Percentiles rank a stretch among this genome's conserved stretches.
phyloP scores from a whole-genome alignment of 2,888 invertebrate species.

The Isotomurus palustris region DNA sequence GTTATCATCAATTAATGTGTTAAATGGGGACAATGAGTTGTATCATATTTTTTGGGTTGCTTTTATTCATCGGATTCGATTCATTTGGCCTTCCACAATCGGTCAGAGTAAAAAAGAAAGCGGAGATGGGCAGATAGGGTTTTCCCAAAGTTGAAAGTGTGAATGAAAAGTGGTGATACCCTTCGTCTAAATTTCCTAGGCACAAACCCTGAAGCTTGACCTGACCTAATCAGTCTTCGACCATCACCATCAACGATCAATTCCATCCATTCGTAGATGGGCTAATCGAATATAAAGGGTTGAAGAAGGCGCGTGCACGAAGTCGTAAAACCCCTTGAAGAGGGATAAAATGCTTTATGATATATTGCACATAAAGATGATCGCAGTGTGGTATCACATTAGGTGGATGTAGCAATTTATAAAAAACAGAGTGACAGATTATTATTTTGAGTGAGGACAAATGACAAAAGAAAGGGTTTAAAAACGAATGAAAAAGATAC shows the following conservation, averaged over 20 bases:
- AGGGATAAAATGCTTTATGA: constrained; percentile 15
- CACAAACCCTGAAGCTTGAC: constrained; percentile 1
- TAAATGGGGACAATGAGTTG: too few species aligned
- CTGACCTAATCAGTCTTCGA: background rate
- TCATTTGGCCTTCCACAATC: too few species aligned
- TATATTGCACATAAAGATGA: constrained; percentile 14
- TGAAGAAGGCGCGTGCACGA: constrained; percentile 15
- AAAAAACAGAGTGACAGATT: constrained; percentile 26
- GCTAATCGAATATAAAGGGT: constrained; percentile 7
- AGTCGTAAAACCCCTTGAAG: background rate
- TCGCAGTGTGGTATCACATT: constrained; percentile 6
- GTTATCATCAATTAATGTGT: too few species aligned
- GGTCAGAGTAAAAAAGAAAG: too few species aligned
- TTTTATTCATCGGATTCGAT: too few species aligned
- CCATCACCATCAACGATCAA: background rate
- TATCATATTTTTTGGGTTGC: too few species aligned
- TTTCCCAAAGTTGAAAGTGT: too few species aligned
- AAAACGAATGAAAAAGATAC: constrained; percentile 12
- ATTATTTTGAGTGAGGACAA: constrained; percentile 35
- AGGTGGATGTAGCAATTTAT: constrained; percentile 1
- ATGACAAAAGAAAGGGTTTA: constrained; percentile 20
- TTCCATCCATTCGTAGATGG: too few species aligned
- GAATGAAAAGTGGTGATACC: too few species aligned
- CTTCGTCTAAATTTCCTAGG: too few species aligned
- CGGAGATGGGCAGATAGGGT: too few species aligned